Conservation (phyloP, 2,888 invertebrate genomes). For the Sympetrum striolatum region DNA sequence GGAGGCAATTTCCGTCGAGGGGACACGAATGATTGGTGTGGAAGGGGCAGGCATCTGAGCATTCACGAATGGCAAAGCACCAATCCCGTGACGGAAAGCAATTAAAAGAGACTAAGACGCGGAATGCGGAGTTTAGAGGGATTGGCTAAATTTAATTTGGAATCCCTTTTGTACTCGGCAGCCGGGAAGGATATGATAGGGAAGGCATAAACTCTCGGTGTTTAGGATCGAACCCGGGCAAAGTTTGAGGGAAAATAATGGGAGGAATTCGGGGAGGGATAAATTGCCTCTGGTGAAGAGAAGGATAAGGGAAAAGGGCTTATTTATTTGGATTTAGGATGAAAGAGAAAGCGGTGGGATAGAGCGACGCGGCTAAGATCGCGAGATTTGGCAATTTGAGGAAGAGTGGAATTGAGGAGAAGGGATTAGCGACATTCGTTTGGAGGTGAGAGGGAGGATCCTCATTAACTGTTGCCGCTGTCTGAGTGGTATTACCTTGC, state of each 20-base stretch:
- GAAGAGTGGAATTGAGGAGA: neutral
- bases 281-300: neutral
- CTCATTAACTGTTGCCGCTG: neutral
- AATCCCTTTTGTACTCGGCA: neutral
- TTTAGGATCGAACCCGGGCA: neutral
- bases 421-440: neutral
- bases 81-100: neutral
- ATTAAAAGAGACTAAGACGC: neutral
- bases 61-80: neutral
- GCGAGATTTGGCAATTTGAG: neutral
- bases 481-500: neutral
- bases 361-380: neutral
- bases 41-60: neutral
- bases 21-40: neutral
- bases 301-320: neutral
- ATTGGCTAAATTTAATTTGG: neutral
- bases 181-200: neutral
- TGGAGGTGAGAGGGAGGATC: neutral
- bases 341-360: neutral
- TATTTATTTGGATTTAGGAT: neutral
- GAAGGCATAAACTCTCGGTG: neutral
- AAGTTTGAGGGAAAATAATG: neutral
- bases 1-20: neutral
- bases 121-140: neutral
- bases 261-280: neutral